Base-by-base conservation (phyloP, 2,888 invertebrate species). In the Rhabditophanes sp. region DNA sequence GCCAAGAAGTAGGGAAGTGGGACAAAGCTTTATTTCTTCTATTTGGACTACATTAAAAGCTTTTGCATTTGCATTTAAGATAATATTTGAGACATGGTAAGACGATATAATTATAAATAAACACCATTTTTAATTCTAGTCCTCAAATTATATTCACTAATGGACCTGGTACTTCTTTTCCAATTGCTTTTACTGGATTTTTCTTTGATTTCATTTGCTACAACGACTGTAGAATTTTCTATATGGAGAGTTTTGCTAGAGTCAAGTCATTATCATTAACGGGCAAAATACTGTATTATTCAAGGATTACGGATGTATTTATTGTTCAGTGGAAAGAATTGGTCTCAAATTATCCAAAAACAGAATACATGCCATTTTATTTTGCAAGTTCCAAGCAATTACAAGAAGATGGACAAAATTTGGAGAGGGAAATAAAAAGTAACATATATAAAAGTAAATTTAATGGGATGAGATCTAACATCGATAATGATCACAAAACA, bases 111-210 rank as follows among this genome's bases (percentile, higher is more conserved):
- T 83, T 69, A 51, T 78, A 33, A 73, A 78, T 33, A 78, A 77
- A 12, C 79, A 80, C 65, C 23, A 82, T 1, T 69, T 78, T 46
- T 22, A 20, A 8, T 24, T 55, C 33, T 37, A 62, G 73, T 44
- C 88, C 90, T 1, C 76, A 83, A 30, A 55, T 72, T 48, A 74
- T 93, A 48, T 68, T 93, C 18, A 82, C 84, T 66, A 96, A 93
- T 71, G 93, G 96, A 0, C 93, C 93, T 25, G 90, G 90, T 5
- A 90, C 87, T 4, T 90, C 93, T 67, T 74, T 96, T 39, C 93
- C 93, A 3, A 71, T 88, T 35, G 85, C 85, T 69, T 51, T 79
- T 34, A 73, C 79, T 33, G 78, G 78, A 11, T 80, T 80, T 63
- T 28, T 84, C 1, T 70, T 79, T 47, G 52, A 54, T 28, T 36